Base-by-base conservation (phyloP, 2,888 invertebrate genomes). In the Drosophila tripunctata region DNA sequence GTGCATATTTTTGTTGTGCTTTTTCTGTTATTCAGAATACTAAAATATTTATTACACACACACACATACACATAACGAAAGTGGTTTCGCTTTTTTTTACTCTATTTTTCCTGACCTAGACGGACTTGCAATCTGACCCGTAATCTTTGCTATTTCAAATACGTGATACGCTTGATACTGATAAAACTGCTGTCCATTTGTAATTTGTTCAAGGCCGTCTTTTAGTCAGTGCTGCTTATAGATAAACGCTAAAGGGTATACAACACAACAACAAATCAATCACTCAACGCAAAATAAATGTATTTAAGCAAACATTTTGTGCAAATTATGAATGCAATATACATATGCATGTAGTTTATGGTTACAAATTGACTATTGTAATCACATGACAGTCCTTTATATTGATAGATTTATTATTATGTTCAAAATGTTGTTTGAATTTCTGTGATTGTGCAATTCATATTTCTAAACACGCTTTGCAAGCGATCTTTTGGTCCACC, bases 41-140 rank as follows among this genome's bases (percentile, higher is more conserved):
- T 15, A 4, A 43, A 38, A 35, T 27, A 17, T 47, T 15, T 4
- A 52, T 33, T n/a, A 10, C 43, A 36, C 27, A 19, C 21, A 1
- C 24, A n/a, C 8, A 10, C 43, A 36, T 33, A 19, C 21, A 1
- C 24, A n/a, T 52, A 6, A 15, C 27, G n/a, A 4, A 8, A 10
- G n/a, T n/a, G n/a, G n/a, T 10, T 27, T 30, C 7, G 15, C 6
- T 8, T 3, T 36, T 24, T 12, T 41, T 8, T 14, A 12, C n/a
- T 4, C 4, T 5, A 7, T 22, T 60, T n/a, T 41, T 65, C 52
- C 48, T 73, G 72, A 73, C 74, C 73, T 64, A 68, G 51, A 12
- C 55, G 55, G 22, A 33, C 35, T 27, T 15, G 41, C 33, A 43
- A 47, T 31, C 21, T 54, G 67, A 71, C 40, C 62, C 27, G 62